Conservation (phyloP, 1,140 invertebrate genomes). For the Marisa cornuarietis region DNA sequence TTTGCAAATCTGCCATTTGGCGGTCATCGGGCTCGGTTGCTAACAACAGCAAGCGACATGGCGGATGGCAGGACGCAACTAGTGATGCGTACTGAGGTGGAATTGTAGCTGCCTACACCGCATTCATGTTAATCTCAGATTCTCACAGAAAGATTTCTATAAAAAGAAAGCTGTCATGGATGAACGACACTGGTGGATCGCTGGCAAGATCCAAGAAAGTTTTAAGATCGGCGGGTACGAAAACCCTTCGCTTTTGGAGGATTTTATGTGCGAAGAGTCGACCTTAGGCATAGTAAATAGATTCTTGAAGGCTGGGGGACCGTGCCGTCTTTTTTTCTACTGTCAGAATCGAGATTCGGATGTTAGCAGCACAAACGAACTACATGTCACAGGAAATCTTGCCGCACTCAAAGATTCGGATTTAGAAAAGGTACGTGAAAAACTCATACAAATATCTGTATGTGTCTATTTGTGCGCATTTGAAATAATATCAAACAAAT, state of each 20-base stretch:
- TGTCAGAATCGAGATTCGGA: constrained; percentile 55
- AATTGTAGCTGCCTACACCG: not conserved
- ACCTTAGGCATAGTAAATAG: constrained; percentile 60
- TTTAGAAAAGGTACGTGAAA: constrained; percentile 46
- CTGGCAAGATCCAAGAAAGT: constrained; percentile 64
- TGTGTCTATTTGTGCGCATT: not conserved
- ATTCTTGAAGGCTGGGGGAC: constrained; percentile 61
- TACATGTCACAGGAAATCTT: constrained; percentile 60
- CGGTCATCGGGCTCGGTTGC: constrained; percentile 41
- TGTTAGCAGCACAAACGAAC: constrained; percentile 47
- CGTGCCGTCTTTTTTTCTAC: constrained; percentile 63
- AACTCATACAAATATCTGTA: not conserved
- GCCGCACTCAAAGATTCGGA: constrained; percentile 60
- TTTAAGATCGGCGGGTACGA: constrained; percentile 63
- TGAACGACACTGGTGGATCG: constrained; percentile 67
- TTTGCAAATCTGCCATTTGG: too few relatives aligned
- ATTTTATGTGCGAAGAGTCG: constrained; percentile 61
- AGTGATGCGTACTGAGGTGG: not conserved
- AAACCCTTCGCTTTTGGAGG: constrained; percentile 61
- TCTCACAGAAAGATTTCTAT: not conserved
- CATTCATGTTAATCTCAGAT: not conserved
- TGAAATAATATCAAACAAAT: too few relatives aligned
- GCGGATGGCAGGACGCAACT: constrained; percentile 38
- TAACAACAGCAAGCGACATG: constrained; percentile 57
- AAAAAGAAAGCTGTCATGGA: constrained; percentile 54